These are phyloP conservation scores for Elegia similella DNA, from an alignment of 2,888 invertebrate genomes.

Conservation along the genomic window DNA sequence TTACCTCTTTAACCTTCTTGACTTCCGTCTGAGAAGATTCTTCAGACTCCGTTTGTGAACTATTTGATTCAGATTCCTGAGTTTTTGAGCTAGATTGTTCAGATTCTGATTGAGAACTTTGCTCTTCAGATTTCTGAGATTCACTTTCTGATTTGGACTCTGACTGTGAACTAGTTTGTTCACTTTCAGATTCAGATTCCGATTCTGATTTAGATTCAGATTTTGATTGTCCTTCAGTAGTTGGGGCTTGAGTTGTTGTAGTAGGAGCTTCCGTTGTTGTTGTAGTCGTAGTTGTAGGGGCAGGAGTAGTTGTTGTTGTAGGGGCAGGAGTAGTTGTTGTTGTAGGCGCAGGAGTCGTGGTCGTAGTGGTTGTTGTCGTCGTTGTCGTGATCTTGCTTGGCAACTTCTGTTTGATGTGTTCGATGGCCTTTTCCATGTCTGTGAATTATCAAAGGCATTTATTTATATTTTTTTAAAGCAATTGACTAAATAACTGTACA, in stretches of 20 bases:
- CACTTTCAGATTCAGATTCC: conserved; percentile 1
- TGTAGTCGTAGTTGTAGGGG: conserved; percentile 11
- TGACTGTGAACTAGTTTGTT: neutral
- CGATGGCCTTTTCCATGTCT: conserved; percentile 48
- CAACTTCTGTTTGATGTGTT: conserved; percentile 39
- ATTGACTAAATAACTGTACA: no score
- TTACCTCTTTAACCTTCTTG: neutral
- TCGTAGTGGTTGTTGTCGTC: conserved; percentile 24
- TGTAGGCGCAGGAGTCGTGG: conserved; percentile 19
- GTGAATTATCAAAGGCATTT: conserved; percentile 23
- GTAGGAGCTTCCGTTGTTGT: conserved; percentile 2
- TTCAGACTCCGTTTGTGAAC: neutral
- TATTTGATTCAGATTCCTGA: neutral
- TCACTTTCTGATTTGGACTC: neutral
- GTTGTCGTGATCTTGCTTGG: conserved; percentile 27
- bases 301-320: conserved; percentile 19
- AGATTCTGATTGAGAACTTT: neutral
- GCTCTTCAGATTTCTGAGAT: neutral
- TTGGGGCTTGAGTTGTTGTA: conserved; percentile 1
- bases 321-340: conserved; percentile 20
- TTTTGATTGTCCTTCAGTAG: neutral
- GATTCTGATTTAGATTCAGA: conserved; percentile 1
- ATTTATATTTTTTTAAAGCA: no score
- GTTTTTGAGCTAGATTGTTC: neutral
- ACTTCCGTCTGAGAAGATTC: neutral